Base-by-base conservation (phyloP, 2,797 vertebrate species). In the Xerus rutilus region DNA sequence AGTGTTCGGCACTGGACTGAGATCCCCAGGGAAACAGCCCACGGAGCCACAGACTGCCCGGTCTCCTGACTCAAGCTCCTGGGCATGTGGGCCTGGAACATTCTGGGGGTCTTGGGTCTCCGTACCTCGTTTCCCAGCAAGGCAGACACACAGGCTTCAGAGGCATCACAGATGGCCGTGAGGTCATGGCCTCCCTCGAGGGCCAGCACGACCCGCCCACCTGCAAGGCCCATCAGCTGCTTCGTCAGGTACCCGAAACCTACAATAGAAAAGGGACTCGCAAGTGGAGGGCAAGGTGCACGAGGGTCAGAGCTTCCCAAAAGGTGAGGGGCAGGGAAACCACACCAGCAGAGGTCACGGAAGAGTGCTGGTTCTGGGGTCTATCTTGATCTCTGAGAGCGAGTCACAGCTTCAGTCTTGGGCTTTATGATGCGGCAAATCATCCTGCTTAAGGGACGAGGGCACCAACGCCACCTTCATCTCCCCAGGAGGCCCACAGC, bases 121-220 rank as follows among this genome's bases (percentile, higher is more conserved):
- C 95, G 98, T 99, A 99, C 99, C 99, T 99, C 99, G 2, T 99
- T 99, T 97, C 99, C 99, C 94, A 99, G 99, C 98, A 99, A 98
- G 98, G 99, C 99, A 95, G 99, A 99, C 96, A 99, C 99, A 86
- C 99, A 99, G 12, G 99, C 99, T 98, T 99, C 99, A 0, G 99
- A 99, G 96, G 99, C 99, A 70, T 99, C 99, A 0, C 99, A 99
- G 97, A 99, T 99, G 98, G 99, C 99, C 0, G 99, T 99, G 97
- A 99, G 99, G 99, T 99, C 99, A 0, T 99, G 99, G 98, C 99
- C 99, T 67, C 99, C 99, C 98, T 99, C 99, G 1, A 99, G 99
- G 86, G 99, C 99, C 49, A 99, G 99, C 84, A 99, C 99, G 0
- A 99, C 59, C 7, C 99, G 99, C 89, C 99, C 99, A 83, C 99